Percentiles rank a stretch among this genome's conserved stretches.
Conservation (phyloP, 2,888 invertebrate species). For the Spodoptera littoralis region DNA sequence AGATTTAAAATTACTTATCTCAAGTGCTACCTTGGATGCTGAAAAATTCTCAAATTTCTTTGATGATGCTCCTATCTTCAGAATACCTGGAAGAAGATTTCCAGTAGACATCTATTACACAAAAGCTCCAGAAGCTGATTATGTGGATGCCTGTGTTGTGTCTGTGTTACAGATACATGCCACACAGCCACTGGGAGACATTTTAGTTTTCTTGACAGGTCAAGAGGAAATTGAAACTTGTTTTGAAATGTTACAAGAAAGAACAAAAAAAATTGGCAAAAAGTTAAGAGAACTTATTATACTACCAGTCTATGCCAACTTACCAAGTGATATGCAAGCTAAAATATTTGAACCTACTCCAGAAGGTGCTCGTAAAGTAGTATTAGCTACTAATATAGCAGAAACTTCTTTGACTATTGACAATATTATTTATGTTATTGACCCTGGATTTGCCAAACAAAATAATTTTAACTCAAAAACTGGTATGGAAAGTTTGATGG, state of each 20-base stretch:
- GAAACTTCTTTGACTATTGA: constrained; percentile 99
- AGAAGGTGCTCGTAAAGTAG: constrained; percentile 98
- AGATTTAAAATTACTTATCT: constrained; percentile 98
- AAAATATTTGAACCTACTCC: constrained; percentile 99
- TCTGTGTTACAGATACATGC: constrained; percentile 99
- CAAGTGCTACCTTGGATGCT: constrained; percentile 99
- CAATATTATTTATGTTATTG: constrained; percentile 99
- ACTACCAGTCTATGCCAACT: constrained; percentile 98
- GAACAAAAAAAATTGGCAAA: constrained; percentile 96
- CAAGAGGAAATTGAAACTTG: constrained; percentile 97
- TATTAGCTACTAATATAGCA: constrained; percentile 99
- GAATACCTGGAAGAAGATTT: constrained; percentile 98
- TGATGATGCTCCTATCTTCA: constrained; percentile 99
- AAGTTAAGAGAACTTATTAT: constrained; percentile 97
- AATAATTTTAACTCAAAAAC: constrained; percentile 99
- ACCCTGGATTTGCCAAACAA: constrained; percentile 99
- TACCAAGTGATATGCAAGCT: constrained; percentile 99
- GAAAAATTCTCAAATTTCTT: constrained; percentile 99
- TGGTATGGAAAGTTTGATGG: constrained; percentile 99
- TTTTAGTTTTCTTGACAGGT: constrained; percentile 98
- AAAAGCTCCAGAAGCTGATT: constrained; percentile 99
- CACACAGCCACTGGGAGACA: constrained; percentile 98
- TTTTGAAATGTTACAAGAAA: constrained; percentile 96
- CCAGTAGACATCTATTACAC: constrained; percentile 99
- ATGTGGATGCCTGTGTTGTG: constrained; percentile 99